These are phyloP conservation scores for Xenopus borealis DNA, from an alignment of 2,113 vertebrate genomes.

Conservation along the genomic window DNA sequence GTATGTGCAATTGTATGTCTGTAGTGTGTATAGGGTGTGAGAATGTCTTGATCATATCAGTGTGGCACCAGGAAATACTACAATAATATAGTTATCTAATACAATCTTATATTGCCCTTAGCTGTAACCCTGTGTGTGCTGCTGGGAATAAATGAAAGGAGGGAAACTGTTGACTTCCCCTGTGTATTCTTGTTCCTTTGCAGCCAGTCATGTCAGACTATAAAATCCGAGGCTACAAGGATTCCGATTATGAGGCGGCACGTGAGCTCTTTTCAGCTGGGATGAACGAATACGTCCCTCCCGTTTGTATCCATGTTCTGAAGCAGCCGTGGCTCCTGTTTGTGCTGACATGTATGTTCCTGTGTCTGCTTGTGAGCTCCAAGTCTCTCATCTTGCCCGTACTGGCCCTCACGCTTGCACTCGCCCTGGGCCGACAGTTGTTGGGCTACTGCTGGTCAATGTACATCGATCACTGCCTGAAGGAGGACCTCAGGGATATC, in stretches of 20 bases:
- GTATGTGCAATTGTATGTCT: too few species aligned
- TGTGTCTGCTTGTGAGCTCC: conserved; percentile 44
- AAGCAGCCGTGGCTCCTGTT: conserved; percentile 56
- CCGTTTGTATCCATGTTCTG: conserved; percentile 54
- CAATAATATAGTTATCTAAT: too few species aligned
- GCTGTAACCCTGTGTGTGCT: too few species aligned
- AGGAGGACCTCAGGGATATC: conserved; percentile 60
- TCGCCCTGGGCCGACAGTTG: conserved; percentile 49
- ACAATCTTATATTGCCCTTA: too few species aligned
- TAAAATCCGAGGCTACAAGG: conserved; percentile 62
- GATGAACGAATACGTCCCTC: conserved; percentile 55
- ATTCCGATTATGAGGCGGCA: conserved; percentile 49
- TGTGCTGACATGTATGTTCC: conserved; percentile 47
- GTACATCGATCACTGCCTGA: conserved; percentile 57
- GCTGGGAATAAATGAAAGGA: too few species aligned
- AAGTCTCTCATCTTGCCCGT: conserved; percentile 53
- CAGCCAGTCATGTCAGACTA: conserved; percentile 56
- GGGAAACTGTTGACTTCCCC: too few species aligned
- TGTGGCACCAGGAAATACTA: too few species aligned
- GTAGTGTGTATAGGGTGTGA: too few species aligned
- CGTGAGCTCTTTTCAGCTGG: conserved; percentile 53
- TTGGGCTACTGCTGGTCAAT: conserved; percentile 48
- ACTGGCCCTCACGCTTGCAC: conserved; percentile 46
- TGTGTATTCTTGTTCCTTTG: not conserved
- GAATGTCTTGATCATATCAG: too few species aligned